These are phyloP conservation scores for Germaria angustata DNA, from an alignment of 2,888 invertebrate genomes.

Conservation along the genomic window DNA sequence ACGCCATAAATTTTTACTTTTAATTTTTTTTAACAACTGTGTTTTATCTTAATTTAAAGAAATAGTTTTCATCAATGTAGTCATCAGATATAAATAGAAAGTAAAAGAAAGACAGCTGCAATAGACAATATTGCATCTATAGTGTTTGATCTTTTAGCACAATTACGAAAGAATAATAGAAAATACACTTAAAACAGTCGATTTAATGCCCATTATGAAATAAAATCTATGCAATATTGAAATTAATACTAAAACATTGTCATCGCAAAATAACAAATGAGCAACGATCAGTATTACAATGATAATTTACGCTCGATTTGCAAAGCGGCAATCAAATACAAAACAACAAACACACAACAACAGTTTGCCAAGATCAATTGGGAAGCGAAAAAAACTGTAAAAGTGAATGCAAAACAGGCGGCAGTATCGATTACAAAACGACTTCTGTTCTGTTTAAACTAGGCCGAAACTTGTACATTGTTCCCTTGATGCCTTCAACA, in stretches of 20 bases:
- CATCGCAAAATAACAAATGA: not conserved
- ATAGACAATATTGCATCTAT: not conserved
- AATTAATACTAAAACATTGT: conserved; percentile 13
- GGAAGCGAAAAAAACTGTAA: conserved; percentile 1
- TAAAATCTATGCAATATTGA: conserved; percentile 20
- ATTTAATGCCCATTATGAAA: conserved; percentile 26
- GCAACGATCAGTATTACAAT: not conserved
- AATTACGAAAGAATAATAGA: not conserved
- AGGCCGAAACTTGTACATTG: conserved; percentile 15
- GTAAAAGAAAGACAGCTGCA: conserved; percentile 34
- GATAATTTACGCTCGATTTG: conserved; percentile 31
- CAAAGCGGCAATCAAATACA: conserved; percentile 21
- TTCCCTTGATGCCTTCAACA: not conserved
- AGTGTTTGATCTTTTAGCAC: conserved; percentile 23
- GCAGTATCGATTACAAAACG: conserved; percentile 75
- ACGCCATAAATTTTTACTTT: no score
- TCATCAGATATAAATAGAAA: no score
- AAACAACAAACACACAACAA: conserved; percentile 39
- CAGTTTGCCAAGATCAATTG: conserved; percentile 37
- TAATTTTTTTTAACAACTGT: no score
- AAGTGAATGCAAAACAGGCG: conserved; percentile 43
- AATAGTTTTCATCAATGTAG: no score
- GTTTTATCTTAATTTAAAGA: no score
- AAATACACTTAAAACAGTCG: conserved; percentile 3
- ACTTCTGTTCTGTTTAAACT: conserved; percentile 64